Evolutionary conservation across 64 coral and sea anemone genomes (phyloP), one percentile per base, ranked within the genome.

Genomic region (Actinia tenebrosa): DNA sequence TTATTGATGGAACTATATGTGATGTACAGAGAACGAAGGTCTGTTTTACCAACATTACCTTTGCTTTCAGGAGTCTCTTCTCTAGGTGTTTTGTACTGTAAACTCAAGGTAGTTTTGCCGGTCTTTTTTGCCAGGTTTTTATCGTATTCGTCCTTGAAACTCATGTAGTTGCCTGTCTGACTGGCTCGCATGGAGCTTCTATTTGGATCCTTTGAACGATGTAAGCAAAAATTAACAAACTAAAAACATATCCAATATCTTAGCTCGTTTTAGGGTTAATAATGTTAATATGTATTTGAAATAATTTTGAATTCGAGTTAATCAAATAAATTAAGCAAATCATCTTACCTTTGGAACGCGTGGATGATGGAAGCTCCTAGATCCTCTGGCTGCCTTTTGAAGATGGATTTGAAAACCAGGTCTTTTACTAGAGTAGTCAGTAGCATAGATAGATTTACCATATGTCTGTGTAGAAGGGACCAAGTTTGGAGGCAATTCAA

Each of bases 341-440:
- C 15, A 37, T 22, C 84, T 77, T 52, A 96, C 94, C 94, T 96
- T 96, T 30, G 94, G 94, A 26, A 92, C 79, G 5, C 86, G 86
- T n/a, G 94, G 94, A 88, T 96, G 94, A 60, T 96, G 86, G 17
- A 79, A 79, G 19, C 80, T 93, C 6, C 88, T 69, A 2, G 42
- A 72, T 11, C 82, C 80, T 53, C 88, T 83, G 15, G 68, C 58
- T 43, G 91, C 64, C 43, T 96, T 96, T 72, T 90, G 91, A 54
- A 96, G 89, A 27, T 92, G 91, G 47, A 96, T 84, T 84, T 96
- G 91, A 87, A 96, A 96, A 42, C 91, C 89, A 17, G 94, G 94
- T 72, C 94, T 60, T 87, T 78, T 93, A 23, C 91, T 88, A 14
- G 82, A 93, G 85, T 84, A 95, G 4, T 96, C 94, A 19, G 94